phyloP scores from a whole-genome alignment of 1,140 invertebrate genomes.

The Eupeodes corollae region DNA sequence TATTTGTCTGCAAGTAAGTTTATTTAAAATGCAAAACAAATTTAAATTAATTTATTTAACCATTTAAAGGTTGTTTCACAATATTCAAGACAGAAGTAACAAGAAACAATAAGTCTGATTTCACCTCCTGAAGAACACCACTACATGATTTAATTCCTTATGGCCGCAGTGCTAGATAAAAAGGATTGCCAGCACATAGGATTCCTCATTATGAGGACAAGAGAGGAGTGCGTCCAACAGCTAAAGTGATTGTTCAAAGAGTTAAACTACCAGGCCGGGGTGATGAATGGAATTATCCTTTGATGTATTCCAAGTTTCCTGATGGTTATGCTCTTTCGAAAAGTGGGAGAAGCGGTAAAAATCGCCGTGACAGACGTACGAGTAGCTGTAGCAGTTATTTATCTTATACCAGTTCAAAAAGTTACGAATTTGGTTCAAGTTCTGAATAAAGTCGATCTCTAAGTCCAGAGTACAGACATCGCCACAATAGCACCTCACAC shows the following conservation, averaged over 20 bases:
- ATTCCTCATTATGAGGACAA: conserved; percentile 38
- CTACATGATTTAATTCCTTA: conserved; percentile 31
- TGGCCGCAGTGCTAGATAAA: conserved; percentile 27
- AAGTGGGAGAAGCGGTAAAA: conserved; percentile 21
- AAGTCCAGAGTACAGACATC: too few species aligned
- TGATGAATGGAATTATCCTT: conserved; percentile 88
- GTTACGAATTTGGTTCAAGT: conserved; percentile 41
- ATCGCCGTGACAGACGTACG: conserved; percentile 37
- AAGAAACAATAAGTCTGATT: conserved; percentile 12
- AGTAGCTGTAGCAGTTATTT: conserved; percentile 44
- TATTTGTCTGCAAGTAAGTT: too few species aligned
- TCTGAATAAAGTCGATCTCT: too few species aligned
- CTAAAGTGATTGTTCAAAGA: conserved; percentile 67
- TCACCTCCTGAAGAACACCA: conserved; percentile 16
- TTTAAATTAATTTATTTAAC: background rate
- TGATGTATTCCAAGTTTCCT: conserved; percentile 70
- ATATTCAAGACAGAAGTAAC: conserved; percentile 4
- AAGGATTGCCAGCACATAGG: conserved; percentile 31
- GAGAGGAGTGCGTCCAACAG: conserved; percentile 50
- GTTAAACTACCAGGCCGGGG: conserved; percentile 50
- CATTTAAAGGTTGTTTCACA: conserved; percentile 4
- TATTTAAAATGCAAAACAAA: background rate
- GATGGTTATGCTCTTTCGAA: conserved; percentile 39
- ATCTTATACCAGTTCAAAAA: conserved; percentile 56
- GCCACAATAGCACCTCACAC: too few species aligned